Evolutionary conservation across 2,888 invertebrate species (phyloP), one percentile per base, ranked within the genome.

Genomic region (Tortrix viridana): DNA sequence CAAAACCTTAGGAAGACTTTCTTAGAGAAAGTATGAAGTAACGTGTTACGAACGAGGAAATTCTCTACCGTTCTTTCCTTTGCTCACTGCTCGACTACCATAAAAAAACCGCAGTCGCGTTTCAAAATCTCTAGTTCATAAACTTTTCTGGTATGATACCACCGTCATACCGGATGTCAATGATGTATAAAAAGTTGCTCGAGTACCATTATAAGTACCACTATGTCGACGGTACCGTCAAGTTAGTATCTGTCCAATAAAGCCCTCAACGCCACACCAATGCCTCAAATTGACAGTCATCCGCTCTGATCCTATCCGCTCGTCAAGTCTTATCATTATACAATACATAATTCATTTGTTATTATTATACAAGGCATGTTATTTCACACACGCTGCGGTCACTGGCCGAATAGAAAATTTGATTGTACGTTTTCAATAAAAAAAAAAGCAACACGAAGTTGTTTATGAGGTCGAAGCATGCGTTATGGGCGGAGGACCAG

Each of bases 331-430:
- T 88, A 87, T 74, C 81, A 86, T 84, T 57, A 66, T 66, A 63
- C 64, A 88, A 85, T 88, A 89, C 85, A 87, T 84, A 87, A 87
- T 88, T 88, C 85, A 86, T 86, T 86, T 86, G 86, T 89, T 88
- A 89, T 88, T 84, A 89, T 88, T 88, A 89, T 82, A 88, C 89
- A 90, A 89, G 90, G 89, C 89, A 89, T 88, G 82, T 82, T 85
- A 82, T 81, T 82, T 79, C 81, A 81, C 79, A 78, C 74, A 72
- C 74, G 79, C 72, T 78, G 80, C 77, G 76, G 75, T 69, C 83
- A 84, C 77, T 79, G 74, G 61, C 67, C n/a, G 41, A 18, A 20
- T 50, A 12, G 37, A 19, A 19, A 18, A 18, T 16, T 49, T n/a
- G 18, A 49, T 32, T 16, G 41, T 41, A 41, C 41, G n/a, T 41